These are phyloP conservation scores for Poecilia picta DNA, from an alignment of 2,797 vertebrate species.

Conservation along the genomic window DNA sequence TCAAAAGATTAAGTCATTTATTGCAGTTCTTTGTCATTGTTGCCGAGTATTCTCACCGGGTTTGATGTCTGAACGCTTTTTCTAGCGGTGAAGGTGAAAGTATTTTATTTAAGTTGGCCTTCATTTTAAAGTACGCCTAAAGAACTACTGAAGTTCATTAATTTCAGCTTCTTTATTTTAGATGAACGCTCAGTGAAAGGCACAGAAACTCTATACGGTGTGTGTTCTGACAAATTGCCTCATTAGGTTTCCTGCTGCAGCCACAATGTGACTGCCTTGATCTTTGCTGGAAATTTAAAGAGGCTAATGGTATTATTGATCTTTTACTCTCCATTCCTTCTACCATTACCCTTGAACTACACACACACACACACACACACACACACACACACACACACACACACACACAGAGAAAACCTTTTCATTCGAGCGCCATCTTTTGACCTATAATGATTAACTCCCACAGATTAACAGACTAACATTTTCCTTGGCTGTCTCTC, in stretches of 20 bases:
- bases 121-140: constrained; percentile 41
- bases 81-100: constrained; percentile 6
- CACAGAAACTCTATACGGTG: constrained; percentile 41
- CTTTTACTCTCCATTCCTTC: constrained; percentile 23
- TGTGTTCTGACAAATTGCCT: constrained; percentile 54
- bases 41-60: background rate
- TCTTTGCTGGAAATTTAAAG: constrained; percentile 56
- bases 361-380: constrained; percentile 22
- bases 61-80: constrained; percentile 13
- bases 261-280: constrained; percentile 53
- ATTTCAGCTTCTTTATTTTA: constrained; percentile 43
- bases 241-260: constrained; percentile 22
- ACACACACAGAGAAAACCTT: constrained; percentile 17
- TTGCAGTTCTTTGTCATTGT: background rate
- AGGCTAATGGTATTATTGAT: constrained; percentile 66
- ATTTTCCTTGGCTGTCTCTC: constrained; percentile 31
- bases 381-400: constrained; percentile 16
- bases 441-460: constrained; percentile 61
- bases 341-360: constrained; percentile 20
- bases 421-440: constrained; percentile 44
- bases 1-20: constrained; percentile 14
- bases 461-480: constrained; percentile 59
- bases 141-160: constrained; percentile 21
- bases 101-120: constrained; percentile 32
- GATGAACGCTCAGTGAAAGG: constrained; percentile 54